A percentile compares a stretch with the other conserved stretches of the same genome.
Evolutionary conservation across 2,888 invertebrate species (phyloP).

Genomic region (Allacma fusca): DNA sequence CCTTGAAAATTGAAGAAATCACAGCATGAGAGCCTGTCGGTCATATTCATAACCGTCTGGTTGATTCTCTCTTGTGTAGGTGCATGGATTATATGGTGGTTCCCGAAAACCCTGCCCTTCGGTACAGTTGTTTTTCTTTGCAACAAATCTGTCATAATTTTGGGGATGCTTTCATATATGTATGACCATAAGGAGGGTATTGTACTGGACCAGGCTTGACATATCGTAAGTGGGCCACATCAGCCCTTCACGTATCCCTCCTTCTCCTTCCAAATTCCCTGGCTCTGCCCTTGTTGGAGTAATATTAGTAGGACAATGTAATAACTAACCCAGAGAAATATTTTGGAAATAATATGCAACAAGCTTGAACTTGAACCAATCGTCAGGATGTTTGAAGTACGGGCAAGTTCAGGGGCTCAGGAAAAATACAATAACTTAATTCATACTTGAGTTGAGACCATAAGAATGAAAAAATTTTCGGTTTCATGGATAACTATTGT

Average conservation of each 20-base stretch:
- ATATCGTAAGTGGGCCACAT: not conserved
- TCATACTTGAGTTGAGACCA: constrained; percentile 6
- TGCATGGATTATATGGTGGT: not conserved
- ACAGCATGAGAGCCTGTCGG: not conserved
- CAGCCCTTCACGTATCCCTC: too few species aligned
- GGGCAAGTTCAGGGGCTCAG: not conserved
- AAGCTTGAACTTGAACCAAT: constrained; percentile 3
- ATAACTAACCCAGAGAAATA: not conserved
- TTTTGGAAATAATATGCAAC: not conserved
- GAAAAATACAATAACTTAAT: not conserved
- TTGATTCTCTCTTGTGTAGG: not conserved
- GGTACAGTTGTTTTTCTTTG: constrained; percentile 40
- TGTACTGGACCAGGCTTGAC: not conserved
- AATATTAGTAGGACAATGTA: not conserved
- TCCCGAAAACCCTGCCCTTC: not conserved
- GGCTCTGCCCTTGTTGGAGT: too few species aligned
- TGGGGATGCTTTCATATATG: constrained; percentile 18
- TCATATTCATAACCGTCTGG: constrained; percentile 10
- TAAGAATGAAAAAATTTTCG: constrained; percentile 1
- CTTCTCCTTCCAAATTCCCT: too few species aligned
- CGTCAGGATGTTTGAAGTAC: not conserved
- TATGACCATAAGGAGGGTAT: not conserved
- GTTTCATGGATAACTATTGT: not conserved
- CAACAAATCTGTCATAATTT: constrained; percentile 46
- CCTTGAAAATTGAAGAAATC: constrained; percentile 1